Evolutionary conservation across 92 coral and sea anemone species (phyloP), one percentile per base, ranked within the genome.

Genomic region (Isaurus tuberculatus): DNA sequence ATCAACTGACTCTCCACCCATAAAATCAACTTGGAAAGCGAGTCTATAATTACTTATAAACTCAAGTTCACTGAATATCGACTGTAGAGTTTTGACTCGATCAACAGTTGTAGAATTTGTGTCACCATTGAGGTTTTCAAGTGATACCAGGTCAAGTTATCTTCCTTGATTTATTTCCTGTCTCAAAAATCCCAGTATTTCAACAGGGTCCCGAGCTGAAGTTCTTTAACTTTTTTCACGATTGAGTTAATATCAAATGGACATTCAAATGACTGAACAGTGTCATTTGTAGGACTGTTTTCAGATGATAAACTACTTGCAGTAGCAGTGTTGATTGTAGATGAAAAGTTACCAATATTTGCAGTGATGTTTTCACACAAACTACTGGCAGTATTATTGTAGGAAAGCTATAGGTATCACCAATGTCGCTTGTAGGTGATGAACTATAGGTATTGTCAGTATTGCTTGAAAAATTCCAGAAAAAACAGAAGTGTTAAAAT

Each of bases 1-100:
- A 79, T 91, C 92, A 75, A 70, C 86, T 11, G 89, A 85, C 63
- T 86, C 89, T 22, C 89, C 92, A 2, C 92, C 95, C 89, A 89
- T 92, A 55, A 84, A 89, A 22, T 89, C 88, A 0, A 92, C 93
- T 49, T 85, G 29, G 43, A 92, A 89, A 15, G 95, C 73, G 11
- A 68, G 49, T 29, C 73, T 83, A 36, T 46, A 89, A 57, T 92
- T 55, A 20, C 40, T 30, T 10, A 92, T 67, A 84, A 44, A 83
- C 46, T 89, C 84, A 61, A 92, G 83, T 67, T 92, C 90, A 70
- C 91, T 88, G 86, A 92, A 85, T 65, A 91, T 90, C 30, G 91
- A 48, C 65, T 89, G 84, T 9, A 92, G 48, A 29, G 89, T 44
- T 2, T 23, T 65, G 60, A 58, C 91, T 34, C 95, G 84, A 46